Evolutionary conservation across 2,888 invertebrate species (phyloP).

Genomic region (Tricholauxania praeusta): DNA sequence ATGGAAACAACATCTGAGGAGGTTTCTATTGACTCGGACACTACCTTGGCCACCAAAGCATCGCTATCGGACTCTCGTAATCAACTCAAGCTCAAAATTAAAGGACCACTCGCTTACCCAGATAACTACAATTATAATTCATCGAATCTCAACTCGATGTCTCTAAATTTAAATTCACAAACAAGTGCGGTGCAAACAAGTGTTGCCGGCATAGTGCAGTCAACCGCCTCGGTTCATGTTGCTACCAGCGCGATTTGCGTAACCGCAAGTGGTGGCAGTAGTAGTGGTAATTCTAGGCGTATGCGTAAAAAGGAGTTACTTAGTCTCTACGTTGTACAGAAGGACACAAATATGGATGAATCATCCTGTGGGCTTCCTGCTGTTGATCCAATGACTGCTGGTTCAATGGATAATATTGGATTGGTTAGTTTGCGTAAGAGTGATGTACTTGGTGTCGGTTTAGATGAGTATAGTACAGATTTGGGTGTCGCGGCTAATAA

Average conservation of each 20-base stretch:
- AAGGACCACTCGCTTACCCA: conserved; percentile 85
- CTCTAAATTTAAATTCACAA: conserved; percentile 39
- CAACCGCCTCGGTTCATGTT: conserved; percentile 52
- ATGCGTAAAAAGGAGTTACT: conserved; percentile 92
- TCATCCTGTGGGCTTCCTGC: conserved; percentile 71
- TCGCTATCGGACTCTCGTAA: conserved; percentile 85
- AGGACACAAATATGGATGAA: conserved; percentile 87
- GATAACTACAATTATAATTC: conserved; percentile 74
- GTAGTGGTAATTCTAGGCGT: conserved; percentile 80
- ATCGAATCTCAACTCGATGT: conserved; percentile 66
- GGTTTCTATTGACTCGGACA: conserved; percentile 68
- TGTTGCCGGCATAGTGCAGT: conserved; percentile 54
- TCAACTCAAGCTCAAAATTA: conserved; percentile 90
- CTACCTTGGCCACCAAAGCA: conserved; percentile 74
- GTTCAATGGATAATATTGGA: conserved; percentile 70
- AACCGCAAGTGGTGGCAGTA: conserved; percentile 65
- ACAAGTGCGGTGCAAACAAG: conserved; percentile 53
- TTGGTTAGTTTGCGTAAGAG: conserved; percentile 81
- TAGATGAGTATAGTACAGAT: conserved; percentile 83
- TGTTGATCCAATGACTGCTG: conserved; percentile 61
- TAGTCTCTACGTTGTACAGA: conserved; percentile 85
- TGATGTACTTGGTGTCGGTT: conserved; percentile 85
- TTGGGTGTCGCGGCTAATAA: conserved; percentile 49
- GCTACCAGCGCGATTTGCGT: conserved; percentile 54
- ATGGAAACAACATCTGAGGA: conserved; percentile 68